Evolutionary conservation across 2,797 vertebrate species (phyloP), one percentile per base, ranked within the genome.

Genomic region (Scolopax rusticola): DNA sequence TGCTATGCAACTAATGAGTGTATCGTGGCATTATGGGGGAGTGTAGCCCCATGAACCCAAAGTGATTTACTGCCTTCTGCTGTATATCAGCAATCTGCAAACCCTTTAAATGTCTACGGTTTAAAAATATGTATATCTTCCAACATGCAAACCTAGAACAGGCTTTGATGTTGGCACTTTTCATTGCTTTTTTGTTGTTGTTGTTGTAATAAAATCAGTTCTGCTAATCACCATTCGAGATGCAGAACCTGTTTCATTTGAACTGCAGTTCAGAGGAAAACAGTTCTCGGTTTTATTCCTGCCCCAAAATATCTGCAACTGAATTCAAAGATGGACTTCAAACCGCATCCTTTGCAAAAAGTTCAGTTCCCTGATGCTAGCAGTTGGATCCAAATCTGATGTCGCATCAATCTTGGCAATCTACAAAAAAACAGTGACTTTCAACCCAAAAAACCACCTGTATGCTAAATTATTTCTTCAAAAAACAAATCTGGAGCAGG

Each of bases 401-500:
- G 24, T 70, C 40, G 0, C 84, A 92, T 79, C 94, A 81, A 64
- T 19, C 63, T 84, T 86, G 74, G 77, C 61, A 57, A 91, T 87
- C 90, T 91, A 32, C 67, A 88, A 51, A 93, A 88, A 56, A 63
- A 6, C 33, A 43, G 61, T 10, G 36, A 57, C 70, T 92, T 95
- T 90, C 83, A 86, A 73, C 65, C 54, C 68, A 5, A 61, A 91
- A 91, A 94, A 6, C 79, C 96, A 97, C 95, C 95, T 96, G 92
- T 90, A 80, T n/a, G 40, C 27, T 54, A 74, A 92, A 85, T 84
- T 80, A 82, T 71, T 97, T 78, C 90, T 96, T 96, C 0, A 77
- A 68, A 94, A 96, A 91, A 56, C 59, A 92, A 81, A 92, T 78
- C 65, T 75, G 75, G 89, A 96, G 85, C 83, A 94, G 95, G 94